Evolutionary conservation across 2,888 invertebrate species (phyloP).

Genomic region (Watsonalla cultraria): DNA sequence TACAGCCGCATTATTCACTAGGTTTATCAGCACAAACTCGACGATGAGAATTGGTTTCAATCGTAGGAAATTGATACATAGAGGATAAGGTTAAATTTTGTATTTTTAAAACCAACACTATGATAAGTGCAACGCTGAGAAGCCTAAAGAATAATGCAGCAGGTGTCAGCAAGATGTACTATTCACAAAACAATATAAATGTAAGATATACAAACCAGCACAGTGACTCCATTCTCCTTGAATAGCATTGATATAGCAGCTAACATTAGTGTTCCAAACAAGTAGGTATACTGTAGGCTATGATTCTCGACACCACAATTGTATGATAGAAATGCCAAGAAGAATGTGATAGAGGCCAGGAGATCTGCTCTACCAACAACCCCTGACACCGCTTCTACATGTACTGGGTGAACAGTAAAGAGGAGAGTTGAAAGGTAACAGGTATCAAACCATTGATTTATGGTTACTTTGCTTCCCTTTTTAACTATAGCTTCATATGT

Average conservation of each 20-base stretch:
- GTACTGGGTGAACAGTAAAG: conserved; percentile 95
- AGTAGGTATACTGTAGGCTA: conserved; percentile 24
- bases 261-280: conserved; percentile 54
- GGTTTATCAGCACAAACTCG: no score
- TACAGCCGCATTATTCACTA: no score
- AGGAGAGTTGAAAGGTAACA: conserved; percentile 84
- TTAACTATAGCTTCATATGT: conserved; percentile 33
- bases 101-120: no score
- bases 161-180: no score
- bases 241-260: conserved; percentile 87
- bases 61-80: no score
- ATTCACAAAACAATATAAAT: no score
- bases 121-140: no score
- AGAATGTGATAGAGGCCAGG: conserved; percentile 87
- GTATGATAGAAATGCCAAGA: conserved; percentile 84
- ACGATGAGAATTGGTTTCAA: no score
- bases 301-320: conserved; percentile 41
- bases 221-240: conserved; percentile 96
- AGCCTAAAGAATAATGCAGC: no score
- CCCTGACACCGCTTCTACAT: conserved; percentile 95
- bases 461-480: conserved; percentile 8
- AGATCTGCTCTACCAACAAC: conserved; percentile 96
- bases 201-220: conserved; percentile 85
- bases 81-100: no score
- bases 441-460: conserved; percentile 41